Evolutionary conservation across 2,113 vertebrate genomes (phyloP).

Genomic region (Sciurus niger): DNA sequence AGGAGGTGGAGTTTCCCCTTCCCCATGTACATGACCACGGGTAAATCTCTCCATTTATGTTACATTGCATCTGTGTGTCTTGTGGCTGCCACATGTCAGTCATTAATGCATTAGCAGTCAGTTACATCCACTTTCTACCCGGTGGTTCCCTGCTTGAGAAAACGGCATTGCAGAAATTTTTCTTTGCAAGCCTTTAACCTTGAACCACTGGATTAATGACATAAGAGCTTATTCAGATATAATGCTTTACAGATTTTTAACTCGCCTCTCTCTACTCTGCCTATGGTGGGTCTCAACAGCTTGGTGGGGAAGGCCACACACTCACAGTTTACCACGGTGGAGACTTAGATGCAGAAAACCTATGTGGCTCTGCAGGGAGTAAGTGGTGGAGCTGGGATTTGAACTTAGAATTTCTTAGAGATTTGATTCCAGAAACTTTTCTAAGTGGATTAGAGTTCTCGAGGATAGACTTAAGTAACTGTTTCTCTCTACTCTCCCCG

Average conservation of each 20-base stretch:
- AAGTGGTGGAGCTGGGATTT: background rate
- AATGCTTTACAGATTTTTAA: slow-evolving; percentile 5
- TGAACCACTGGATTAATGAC: slow-evolving; percentile 77
- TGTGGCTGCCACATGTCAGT: slow-evolving; percentile 91
- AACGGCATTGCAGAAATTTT: slow-evolving; percentile 78
- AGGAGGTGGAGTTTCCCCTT: slow-evolving; percentile 78
- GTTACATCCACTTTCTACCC: slow-evolving; percentile 89
- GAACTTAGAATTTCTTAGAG: background rate
- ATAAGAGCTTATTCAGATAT: slow-evolving; percentile 9
- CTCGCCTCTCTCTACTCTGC: background rate
- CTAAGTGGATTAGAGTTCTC: background rate
- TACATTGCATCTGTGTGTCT: slow-evolving; percentile 92
- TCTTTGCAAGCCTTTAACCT: slow-evolving; percentile 83
- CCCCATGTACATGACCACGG: slow-evolving; percentile 90
- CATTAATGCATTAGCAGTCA: slow-evolving; percentile 94
- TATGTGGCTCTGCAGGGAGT: background rate
- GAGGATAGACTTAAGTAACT: background rate
- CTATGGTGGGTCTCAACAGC: background rate
- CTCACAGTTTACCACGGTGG: background rate
- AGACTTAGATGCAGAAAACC: background rate
- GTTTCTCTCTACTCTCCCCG: background rate
- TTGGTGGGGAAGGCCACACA: background rate
- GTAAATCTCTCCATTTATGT: slow-evolving; percentile 98
- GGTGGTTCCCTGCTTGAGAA: slow-evolving; percentile 87
- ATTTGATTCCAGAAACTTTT: background rate